These are phyloP conservation scores for Anguilla pacifica DNA, from an alignment of 2,797 vertebrate genomes.

Conservation along the genomic window DNA sequence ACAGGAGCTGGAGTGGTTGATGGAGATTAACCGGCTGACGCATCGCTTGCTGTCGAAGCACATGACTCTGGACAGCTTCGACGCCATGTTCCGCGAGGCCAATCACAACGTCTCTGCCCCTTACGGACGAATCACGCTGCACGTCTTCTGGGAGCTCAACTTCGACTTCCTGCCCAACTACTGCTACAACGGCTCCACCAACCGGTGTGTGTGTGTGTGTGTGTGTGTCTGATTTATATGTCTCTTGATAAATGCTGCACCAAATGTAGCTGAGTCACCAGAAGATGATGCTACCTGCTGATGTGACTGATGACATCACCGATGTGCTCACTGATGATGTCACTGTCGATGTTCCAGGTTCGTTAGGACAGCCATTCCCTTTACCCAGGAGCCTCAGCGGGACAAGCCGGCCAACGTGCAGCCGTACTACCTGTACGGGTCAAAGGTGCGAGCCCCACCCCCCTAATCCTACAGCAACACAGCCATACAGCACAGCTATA, in stretches of 20 bases:
- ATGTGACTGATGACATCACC: background rate
- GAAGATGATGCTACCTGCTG: background rate
- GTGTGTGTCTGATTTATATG: constrained; percentile 3
- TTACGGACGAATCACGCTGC: constrained; percentile 87
- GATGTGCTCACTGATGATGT: background rate
- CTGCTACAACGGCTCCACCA: constrained; percentile 90
- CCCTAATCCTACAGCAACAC: background rate
- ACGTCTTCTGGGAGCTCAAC: constrained; percentile 91
- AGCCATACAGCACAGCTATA: background rate
- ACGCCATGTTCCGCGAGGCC: constrained; percentile 90
- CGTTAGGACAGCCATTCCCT: constrained; percentile 97
- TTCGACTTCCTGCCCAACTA: constrained; percentile 91
- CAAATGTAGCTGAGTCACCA: background rate
- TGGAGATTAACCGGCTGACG: constrained; percentile 87
- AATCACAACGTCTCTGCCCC: constrained; percentile 89
- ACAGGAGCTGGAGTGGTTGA: constrained; percentile 87
- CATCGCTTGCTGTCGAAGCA: constrained; percentile 88
- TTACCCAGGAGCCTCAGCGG: constrained; percentile 96
- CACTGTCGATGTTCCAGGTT: constrained; percentile 64
- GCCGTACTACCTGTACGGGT: constrained; percentile 98
- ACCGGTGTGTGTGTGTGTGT: constrained; percentile 58
- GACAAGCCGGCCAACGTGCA: constrained; percentile 98
- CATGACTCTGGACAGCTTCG: constrained; percentile 89
- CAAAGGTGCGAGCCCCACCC: constrained; percentile 79
- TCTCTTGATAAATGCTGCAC: background rate